phyloP scores from a whole-genome alignment of 2,888 invertebrate genomes.

The Xiphydria camelus region DNA sequence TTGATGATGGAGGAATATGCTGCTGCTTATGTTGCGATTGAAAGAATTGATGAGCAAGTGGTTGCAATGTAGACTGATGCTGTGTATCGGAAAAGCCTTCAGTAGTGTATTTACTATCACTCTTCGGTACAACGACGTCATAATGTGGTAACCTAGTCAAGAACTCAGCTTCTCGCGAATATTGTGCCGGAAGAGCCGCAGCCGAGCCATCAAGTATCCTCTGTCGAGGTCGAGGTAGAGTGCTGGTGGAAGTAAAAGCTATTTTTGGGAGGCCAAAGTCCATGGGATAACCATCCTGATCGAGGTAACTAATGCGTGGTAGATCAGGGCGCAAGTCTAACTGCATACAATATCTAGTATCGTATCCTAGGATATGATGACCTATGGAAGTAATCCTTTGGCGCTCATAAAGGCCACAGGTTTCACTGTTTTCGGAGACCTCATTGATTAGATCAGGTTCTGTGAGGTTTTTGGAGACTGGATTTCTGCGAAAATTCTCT shows the following conservation, averaged over 20 bases:
- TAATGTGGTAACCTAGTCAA: conserved; percentile 62
- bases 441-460: conserved; percentile 59
- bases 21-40: conserved; percentile 33
- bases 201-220: conserved; percentile 60
- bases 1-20: conserved; percentile 49
- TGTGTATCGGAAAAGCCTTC: conserved; percentile 75
- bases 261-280: conserved; percentile 77
- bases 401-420: conserved; percentile 23
- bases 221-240: conserved; percentile 72
- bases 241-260: conserved; percentile 64
- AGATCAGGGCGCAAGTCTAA: conserved; percentile 42
- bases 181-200: conserved; percentile 62
- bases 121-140: conserved; percentile 43
- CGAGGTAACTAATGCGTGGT: conserved; percentile 62
- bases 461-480: conserved; percentile 56
- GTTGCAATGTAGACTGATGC: conserved; percentile 56
- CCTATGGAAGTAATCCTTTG: conserved; percentile 25
- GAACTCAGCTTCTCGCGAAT: conserved; percentile 70
- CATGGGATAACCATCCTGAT: conserved; percentile 78
- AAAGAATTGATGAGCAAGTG: conserved; percentile 59
- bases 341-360: conserved; percentile 43
- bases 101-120: conserved; percentile 68
- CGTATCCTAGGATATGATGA: conserved; percentile 43
- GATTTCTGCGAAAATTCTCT: no score
- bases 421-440: conserved; percentile 43